Base-by-base conservation (phyloP, 1,140 invertebrate species). In the Sarcophaga peregrina region DNA sequence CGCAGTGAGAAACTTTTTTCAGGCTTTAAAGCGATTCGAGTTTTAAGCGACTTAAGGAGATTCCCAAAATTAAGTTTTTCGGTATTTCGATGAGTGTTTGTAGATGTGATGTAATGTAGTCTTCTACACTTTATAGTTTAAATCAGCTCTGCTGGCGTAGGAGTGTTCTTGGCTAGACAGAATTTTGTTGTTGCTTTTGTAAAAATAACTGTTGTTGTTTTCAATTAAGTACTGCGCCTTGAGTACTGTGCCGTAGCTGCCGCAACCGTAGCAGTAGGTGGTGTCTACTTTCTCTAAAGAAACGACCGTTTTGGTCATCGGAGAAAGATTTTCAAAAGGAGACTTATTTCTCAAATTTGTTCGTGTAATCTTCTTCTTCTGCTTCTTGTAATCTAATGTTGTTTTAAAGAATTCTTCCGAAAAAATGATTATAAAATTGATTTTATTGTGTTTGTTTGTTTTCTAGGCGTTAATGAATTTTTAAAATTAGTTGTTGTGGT, bases 251-350 rank as follows among this genome's bases (percentile, higher is more conserved):
- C 47, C 58, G 54, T 46, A 47, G 7, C 74, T 17, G 78, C 47
- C 15, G 20, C 46, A 68, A 81, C 48, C 81, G 83, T 81, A 82
- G 85, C 20, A 85, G 52, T 75, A 84, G 83, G 72, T 82, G 83
- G 81, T 82, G 83, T 87, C 88, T 87, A 85, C 88, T 86, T 87
- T 89, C 74, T 87, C 54, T 81, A 83, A 85, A 85, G 86, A 84
- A 86, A 82, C 86, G 88, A 87, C 87, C 88, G 78, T 73, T 84
- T 87, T 83, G 87, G 88, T 89, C 88, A 89, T 89, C 83, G 83
- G 82, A 82, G 83, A 68, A 83, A 47, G 80, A 68, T 50, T 83
- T 83, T 58, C 58, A 6, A 25, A 48, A 72, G 78, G 72, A 54
- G 45, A 74, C 75, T 47, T 74, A 73, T 17, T 54, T 25, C 50